phyloP scores from a whole-genome alignment of 2,888 invertebrate genomes.

The Beris chalybata region DNA sequence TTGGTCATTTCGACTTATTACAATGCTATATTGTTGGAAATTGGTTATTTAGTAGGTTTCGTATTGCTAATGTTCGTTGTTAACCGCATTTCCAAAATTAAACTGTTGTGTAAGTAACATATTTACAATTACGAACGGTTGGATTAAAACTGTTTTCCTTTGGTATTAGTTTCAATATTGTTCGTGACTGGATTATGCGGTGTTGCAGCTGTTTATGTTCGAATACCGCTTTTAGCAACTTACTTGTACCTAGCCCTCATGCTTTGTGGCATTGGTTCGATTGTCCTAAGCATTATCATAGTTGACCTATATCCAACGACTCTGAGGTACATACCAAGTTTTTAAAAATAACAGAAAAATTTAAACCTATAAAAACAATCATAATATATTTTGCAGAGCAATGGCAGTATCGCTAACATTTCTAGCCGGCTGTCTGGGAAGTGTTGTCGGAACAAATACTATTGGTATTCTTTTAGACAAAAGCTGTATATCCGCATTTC shows the following conservation, averaged over 20 bases:
- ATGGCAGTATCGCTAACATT: too few relatives aligned
- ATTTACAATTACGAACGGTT: too few relatives aligned
- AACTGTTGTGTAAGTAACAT: slow-evolving; percentile 46
- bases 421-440: too few relatives aligned
- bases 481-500: too few relatives aligned
- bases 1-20: slow-evolving; percentile 48
- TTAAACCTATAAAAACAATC: too few relatives aligned
- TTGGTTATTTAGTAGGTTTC: slow-evolving; percentile 47
- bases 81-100: slow-evolving; percentile 45
- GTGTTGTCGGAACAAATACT: too few relatives aligned
- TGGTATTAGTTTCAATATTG: slow-evolving; percentile 43
- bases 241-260: slow-evolving; percentile 47
- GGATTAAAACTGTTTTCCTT: too few relatives aligned
- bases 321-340: too few relatives aligned
- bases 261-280: slow-evolving; percentile 47
- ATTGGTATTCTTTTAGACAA: too few relatives aligned
- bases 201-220: slow-evolving; percentile 42
- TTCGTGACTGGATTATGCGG: slow-evolving; percentile 45
- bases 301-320: slow-evolving; percentile 51
- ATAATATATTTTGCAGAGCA: too few relatives aligned
- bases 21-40: slow-evolving; percentile 46
- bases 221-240: slow-evolving; percentile 44
- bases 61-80: slow-evolving; percentile 48
- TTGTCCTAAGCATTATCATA: slow-evolving; percentile 49
- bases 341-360: too few relatives aligned